These are phyloP conservation scores for Sitobion miscanthi DNA, from an alignment of 1,140 invertebrate genomes.

Conservation along the genomic window DNA sequence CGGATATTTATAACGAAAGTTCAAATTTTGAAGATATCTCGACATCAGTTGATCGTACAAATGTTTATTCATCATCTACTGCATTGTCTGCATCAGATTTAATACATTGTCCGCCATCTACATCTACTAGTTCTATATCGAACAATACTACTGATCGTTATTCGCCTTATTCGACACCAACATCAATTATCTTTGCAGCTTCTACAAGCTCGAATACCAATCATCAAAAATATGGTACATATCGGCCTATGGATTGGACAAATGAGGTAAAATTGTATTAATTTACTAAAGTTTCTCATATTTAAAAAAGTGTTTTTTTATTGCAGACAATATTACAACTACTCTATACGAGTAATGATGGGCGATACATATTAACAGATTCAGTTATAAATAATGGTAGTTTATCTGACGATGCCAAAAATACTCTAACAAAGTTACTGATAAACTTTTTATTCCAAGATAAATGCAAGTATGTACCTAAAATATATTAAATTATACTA, in stretches of 20 bases:
- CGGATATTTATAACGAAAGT: too few species aligned
- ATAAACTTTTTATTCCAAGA: not conserved
- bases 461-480: not conserved
- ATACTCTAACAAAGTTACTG: not conserved
- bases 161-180: not conserved
- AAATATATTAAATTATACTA: too few species aligned
- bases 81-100: too few species aligned
- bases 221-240: not conserved
- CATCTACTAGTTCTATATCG: not conserved
- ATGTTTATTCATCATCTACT: too few species aligned
- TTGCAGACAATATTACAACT: not conserved
- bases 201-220: not conserved
- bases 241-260: not conserved
- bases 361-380: not conserved
- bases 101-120: too few species aligned
- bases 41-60: too few species aligned
- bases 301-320: not conserved
- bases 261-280: not conserved
- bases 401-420: not conserved
- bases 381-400: not conserved
- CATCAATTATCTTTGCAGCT: not conserved
- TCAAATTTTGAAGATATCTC: too few species aligned
- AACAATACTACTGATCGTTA: not conserved
- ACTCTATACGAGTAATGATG: not conserved
- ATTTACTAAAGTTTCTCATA: not conserved